These are phyloP conservation scores for Poecile montanus DNA, from an alignment of 2,797 vertebrate species.

Conservation along the genomic window DNA sequence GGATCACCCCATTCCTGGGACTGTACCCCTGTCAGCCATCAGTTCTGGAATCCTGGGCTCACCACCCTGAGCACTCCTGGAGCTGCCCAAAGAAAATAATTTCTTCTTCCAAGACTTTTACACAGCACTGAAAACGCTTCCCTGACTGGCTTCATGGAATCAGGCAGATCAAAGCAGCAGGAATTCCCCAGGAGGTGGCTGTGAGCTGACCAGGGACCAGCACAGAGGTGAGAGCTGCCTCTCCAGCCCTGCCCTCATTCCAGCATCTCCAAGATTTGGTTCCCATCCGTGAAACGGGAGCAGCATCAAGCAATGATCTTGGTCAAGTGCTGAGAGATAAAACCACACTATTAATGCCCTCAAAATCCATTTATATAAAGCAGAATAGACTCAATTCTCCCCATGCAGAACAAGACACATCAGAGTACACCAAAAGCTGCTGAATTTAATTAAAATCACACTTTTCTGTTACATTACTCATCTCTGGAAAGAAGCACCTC, in stretches of 20 bases:
- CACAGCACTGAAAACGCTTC: background rate
- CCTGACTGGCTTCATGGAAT: background rate
- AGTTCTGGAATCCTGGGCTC: background rate
- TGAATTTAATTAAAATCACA: conserved; percentile 53
- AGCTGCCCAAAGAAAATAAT: background rate
- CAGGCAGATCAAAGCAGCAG: background rate
- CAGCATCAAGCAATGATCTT: background rate
- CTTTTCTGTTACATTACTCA: conserved; percentile 42
- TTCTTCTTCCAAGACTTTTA: background rate
- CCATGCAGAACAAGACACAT: background rate
- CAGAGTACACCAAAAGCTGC: conserved; percentile 36
- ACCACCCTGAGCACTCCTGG: background rate
- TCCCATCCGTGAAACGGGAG: background rate
- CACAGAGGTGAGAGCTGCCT: background rate
- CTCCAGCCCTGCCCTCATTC: background rate
- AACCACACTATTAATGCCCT: background rate
- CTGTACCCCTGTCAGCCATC: background rate
- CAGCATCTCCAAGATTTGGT: background rate
- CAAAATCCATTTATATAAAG: background rate
- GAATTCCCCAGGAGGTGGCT: background rate
- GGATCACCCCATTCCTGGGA: background rate
- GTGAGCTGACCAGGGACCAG: background rate
- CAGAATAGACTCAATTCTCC: background rate
- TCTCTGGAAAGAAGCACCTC: conserved; percentile 48
- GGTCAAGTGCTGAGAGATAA: background rate